Evolutionary conservation across 2,888 invertebrate genomes (phyloP).

Genomic region (Aleiodes alternator): DNA sequence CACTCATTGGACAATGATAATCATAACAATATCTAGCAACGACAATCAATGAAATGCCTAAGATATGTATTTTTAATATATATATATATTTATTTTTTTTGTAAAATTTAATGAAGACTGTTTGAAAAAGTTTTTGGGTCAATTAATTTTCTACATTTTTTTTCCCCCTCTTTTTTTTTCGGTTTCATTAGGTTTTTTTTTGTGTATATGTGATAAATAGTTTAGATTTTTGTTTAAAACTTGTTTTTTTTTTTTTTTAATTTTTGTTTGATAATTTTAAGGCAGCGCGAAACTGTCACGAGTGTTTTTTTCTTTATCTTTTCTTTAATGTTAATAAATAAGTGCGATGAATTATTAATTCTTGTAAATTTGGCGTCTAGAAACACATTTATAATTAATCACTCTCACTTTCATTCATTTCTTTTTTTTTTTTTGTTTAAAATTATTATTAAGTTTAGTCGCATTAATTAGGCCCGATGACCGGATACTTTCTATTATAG

Average conservation of each 20-base stretch:
- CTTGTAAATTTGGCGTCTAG: conserved; percentile 33
- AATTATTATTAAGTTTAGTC: conserved; percentile 51
- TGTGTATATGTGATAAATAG: neutral
- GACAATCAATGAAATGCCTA: conserved; percentile 13
- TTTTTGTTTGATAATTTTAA: conserved; percentile 26
- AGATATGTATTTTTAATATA: conserved; percentile 17
- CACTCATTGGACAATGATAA: conserved; percentile 19
- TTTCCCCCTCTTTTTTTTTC: neutral
- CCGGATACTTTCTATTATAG: conserved; percentile 47
- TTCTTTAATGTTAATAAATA: conserved; percentile 23
- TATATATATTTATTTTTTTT: too few relatives aligned
- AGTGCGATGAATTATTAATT: conserved; percentile 25
- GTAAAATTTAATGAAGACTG: neutral
- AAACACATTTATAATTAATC: conserved; percentile 28
- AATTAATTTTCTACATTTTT: neutral
- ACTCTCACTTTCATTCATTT: conserved; percentile 14
- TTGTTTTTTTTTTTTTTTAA: conserved; percentile 1
- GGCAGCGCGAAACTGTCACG: conserved; percentile 35
- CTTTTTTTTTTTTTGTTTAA: neutral
- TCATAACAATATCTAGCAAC: conserved; percentile 34
- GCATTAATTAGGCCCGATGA: conserved; percentile 53
- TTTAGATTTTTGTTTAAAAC: neutral
- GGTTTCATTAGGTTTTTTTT: too few relatives aligned
- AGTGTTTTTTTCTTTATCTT: neutral
- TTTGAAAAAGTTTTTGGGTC: neutral